Percentiles rank a stretch among this genome's conserved stretches.
Evolutionary conservation across 2,113 vertebrate species (phyloP).

Genomic region (Ramphastos sulfuratus): DNA sequence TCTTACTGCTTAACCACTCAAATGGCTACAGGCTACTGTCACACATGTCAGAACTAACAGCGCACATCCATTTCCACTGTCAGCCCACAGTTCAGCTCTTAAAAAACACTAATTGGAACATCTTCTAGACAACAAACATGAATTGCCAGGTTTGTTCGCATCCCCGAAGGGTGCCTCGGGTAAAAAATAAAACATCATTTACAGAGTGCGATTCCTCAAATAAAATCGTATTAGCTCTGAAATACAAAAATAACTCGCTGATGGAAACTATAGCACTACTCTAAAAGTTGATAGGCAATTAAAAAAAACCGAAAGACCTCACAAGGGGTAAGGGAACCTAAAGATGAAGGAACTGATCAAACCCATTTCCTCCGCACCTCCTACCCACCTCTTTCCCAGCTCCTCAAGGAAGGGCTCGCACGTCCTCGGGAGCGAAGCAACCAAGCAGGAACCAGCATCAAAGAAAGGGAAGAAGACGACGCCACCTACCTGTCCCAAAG

Average conservation of each 20-base stretch:
- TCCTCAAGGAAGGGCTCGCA: constrained; percentile 3
- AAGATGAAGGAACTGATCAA: neutral
- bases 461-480: constrained; percentile 20
- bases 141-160: neutral
- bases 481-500: constrained; percentile 92
- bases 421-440: constrained; percentile 15
- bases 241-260: neutral
- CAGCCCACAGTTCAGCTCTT: neutral
- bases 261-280: neutral
- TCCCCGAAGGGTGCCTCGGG: neutral
- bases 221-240: neutral
- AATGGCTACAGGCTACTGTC: constrained; percentile 18
- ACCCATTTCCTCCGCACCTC: neutral
- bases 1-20: neutral
- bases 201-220: neutral
- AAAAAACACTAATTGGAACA: neutral
- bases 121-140: neutral
- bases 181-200: neutral
- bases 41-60: constrained; percentile 34
- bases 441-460: constrained; percentile 55
- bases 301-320: neutral
- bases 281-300: neutral
- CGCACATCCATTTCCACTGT: neutral
- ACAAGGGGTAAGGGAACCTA: too few relatives aligned
- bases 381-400: too few relatives aligned